These are phyloP conservation scores for Amblyraja radiata DNA, from an alignment of 2,797 vertebrate species.

Conservation along the genomic window DNA sequence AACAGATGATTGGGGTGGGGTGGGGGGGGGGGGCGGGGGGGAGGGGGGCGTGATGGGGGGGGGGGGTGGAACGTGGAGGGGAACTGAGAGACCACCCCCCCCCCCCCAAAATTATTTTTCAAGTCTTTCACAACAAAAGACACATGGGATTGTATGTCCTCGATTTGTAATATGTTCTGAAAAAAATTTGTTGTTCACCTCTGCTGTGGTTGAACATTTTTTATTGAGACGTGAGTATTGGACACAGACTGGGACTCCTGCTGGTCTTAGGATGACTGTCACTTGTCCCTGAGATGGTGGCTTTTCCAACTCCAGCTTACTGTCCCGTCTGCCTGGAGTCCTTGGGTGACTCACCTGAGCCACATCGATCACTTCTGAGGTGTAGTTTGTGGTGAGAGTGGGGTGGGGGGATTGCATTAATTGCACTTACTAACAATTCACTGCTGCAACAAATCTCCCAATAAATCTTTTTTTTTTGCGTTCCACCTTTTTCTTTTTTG, in stretches of 20 bases:
- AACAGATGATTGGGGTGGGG: not conserved
- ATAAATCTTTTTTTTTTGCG: not conserved
- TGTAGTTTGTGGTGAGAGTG: not conserved
- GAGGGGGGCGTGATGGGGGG: not conserved
- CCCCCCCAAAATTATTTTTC: slow-evolving; percentile 40
- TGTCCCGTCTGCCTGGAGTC: slow-evolving; percentile 47
- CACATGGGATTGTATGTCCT: slow-evolving; percentile 43
- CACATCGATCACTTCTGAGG: not conserved
- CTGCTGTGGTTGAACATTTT: slow-evolving; percentile 39
- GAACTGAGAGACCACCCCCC: slow-evolving; percentile 25
- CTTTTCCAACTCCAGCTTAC: slow-evolving; percentile 42
- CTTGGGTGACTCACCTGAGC: not conserved
- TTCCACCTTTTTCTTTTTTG: not conserved
- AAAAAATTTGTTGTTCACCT: slow-evolving; percentile 40
- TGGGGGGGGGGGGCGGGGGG: no score
- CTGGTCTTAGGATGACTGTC: slow-evolving; percentile 20
- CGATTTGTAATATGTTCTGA: slow-evolving; percentile 40
- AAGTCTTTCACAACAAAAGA: slow-evolving; percentile 43
- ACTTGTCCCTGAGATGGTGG: slow-evolving; percentile 44
- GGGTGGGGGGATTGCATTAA: not conserved
- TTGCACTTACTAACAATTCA: slow-evolving; percentile 11
- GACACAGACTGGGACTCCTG: slow-evolving; percentile 50
- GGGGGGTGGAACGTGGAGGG: not conserved
- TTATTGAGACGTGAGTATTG: slow-evolving; percentile 45
- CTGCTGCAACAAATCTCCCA: not conserved